These are phyloP conservation scores for Ricordea florida DNA, from an alignment of 92 coral and sea anemone genomes.

Conservation along the genomic window DNA sequence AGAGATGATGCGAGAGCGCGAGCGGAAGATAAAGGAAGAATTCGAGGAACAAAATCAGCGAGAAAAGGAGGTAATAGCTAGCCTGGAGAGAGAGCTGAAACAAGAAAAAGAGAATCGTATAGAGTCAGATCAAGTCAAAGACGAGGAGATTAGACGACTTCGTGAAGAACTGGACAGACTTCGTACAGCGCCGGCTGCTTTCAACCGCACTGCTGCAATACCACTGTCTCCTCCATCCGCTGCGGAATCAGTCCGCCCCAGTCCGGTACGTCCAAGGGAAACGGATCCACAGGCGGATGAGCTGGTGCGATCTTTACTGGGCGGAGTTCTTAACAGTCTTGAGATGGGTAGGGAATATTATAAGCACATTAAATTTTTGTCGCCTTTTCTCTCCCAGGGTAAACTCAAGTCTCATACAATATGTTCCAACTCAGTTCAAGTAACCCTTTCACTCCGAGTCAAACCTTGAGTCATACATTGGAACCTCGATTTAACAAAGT, in stretches of 20 bases:
- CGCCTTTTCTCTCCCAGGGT: too few species aligned
- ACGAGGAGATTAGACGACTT: slow-evolving; percentile 58
- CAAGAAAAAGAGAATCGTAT: slow-evolving; percentile 52
- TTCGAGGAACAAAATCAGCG: slow-evolving; percentile 48
- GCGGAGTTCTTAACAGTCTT: slow-evolving; percentile 40
- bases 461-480: too few species aligned
- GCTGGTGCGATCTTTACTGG: slow-evolving; percentile 40
- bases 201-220: slow-evolving; percentile 20
- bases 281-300: slow-evolving; percentile 21
- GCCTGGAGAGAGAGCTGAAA: slow-evolving; percentile 54
- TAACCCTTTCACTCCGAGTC: too few species aligned
- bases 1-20: slow-evolving; percentile 42
- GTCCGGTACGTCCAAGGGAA: slow-evolving; percentile 69
- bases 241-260: slow-evolving; percentile 53
- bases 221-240: slow-evolving; percentile 25
- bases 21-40: slow-evolving; percentile 33
- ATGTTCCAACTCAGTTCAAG: too few species aligned
- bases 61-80: slow-evolving; percentile 47
- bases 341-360: slow-evolving; percentile 36
- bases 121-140: slow-evolving; percentile 52
- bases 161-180: slow-evolving; percentile 50
- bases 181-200: slow-evolving; percentile 11
- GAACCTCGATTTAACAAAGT: too few species aligned
- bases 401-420: too few species aligned
- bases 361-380: too few species aligned